Evolutionary conservation across 2,113 vertebrate species (phyloP).

Genomic region (Chaenogobius annularis): DNA sequence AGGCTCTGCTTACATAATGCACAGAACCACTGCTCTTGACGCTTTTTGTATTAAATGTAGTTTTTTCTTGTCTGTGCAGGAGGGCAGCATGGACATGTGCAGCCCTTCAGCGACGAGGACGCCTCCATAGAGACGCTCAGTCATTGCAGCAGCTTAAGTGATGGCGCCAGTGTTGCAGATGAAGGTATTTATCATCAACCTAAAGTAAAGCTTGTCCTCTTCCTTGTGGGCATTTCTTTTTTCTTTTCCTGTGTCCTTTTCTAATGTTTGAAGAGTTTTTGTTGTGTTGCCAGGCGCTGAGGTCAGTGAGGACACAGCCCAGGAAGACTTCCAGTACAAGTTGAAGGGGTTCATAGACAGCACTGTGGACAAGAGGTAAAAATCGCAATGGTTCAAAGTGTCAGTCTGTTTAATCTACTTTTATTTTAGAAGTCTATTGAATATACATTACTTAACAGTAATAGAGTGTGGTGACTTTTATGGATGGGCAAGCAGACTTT

Average conservation of each 20-base stretch:
- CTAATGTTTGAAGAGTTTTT: not conserved
- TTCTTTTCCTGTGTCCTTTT: not conserved
- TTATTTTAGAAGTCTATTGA: not conserved
- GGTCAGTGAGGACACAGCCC: conserved; percentile 85
- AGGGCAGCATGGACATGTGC: conserved; percentile 87
- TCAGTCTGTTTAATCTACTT: not conserved
- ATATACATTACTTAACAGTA: not conserved
- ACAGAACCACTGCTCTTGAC: not conserved
- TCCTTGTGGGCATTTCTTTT: not conserved
- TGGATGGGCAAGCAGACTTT: too few species aligned
- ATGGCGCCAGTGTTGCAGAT: conserved; percentile 87
- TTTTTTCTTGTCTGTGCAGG: conserved; percentile 66
- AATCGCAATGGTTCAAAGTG: not conserved
- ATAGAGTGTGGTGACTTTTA: too few species aligned
- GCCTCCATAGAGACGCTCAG: conserved; percentile 97
- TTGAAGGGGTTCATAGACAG: conserved; percentile 94
- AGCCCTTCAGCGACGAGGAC: conserved; percentile 97
- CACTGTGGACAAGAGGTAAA: conserved; percentile 94
- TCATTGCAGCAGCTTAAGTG: conserved; percentile 96
- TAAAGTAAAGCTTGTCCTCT: not conserved
- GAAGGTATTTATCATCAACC: conserved; percentile 78
- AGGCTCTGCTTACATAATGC: conserved; percentile 37
- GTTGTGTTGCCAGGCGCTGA: conserved; percentile 80
- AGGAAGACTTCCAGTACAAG: conserved; percentile 95
- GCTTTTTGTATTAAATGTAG: not conserved